phyloP scores from a whole-genome alignment of 1,140 invertebrate genomes.

The Agrilus planipennis region DNA sequence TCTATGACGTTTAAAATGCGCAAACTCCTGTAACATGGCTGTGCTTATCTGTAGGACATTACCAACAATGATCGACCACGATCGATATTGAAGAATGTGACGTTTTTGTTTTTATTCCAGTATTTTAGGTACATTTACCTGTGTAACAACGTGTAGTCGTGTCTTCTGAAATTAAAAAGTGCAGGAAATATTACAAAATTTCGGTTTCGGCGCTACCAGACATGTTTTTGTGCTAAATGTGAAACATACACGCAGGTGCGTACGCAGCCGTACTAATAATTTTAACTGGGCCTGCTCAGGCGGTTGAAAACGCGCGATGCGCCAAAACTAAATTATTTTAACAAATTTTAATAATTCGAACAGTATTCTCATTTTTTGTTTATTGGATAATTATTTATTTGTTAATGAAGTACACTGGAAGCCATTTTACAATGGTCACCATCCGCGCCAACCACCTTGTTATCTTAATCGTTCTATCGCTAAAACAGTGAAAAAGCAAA shows the following conservation, averaged over 20 bases:
- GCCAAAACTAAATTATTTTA: slow-evolving; percentile 17
- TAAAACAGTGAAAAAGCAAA: too few species aligned
- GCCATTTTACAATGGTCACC: slow-evolving; percentile 11
- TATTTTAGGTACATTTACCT: slow-evolving; percentile 24
- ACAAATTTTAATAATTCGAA: neutral
- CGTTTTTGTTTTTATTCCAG: slow-evolving; percentile 30
- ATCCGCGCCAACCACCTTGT: slow-evolving; percentile 7
- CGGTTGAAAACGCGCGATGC: slow-evolving; percentile 30
- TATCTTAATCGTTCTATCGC: too few species aligned
- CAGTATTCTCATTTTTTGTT: neutral
- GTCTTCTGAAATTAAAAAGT: slow-evolving; percentile 24
- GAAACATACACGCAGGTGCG: slow-evolving; percentile 69
- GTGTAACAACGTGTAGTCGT: slow-evolving; percentile 23
- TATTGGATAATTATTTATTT: slow-evolving; percentile 3
- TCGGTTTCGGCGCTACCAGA: slow-evolving; percentile 15
- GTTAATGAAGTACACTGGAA: too few species aligned
- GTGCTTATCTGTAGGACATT: slow-evolving; percentile 30
- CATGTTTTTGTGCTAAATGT: slow-evolving; percentile 33
- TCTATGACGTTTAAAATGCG: too few species aligned
- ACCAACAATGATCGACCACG: slow-evolving; percentile 24
- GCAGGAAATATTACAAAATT: slow-evolving; percentile 13
- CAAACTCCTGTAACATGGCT: slow-evolving; percentile 32
- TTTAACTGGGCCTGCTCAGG: slow-evolving; percentile 71
- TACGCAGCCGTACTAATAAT: slow-evolving; percentile 75
- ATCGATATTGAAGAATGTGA: slow-evolving; percentile 35